These are phyloP conservation scores for Syngnathus scovelli DNA, from an alignment of 2,113 vertebrate species.

Conservation along the genomic window DNA sequence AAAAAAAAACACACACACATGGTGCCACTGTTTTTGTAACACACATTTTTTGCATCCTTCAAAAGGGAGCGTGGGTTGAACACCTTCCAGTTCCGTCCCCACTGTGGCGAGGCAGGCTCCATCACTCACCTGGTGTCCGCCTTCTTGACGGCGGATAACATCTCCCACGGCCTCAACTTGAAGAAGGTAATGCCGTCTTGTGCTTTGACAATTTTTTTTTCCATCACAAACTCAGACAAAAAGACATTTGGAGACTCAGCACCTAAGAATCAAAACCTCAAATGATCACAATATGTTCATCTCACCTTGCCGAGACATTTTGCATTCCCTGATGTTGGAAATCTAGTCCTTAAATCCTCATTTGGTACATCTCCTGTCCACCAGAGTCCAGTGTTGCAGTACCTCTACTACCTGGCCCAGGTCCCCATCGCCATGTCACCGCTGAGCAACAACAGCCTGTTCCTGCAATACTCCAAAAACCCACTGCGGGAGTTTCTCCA, in stretches of 20 bases:
- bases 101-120: slow-evolving; percentile 96
- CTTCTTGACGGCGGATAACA: slow-evolving; percentile 94
- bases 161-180: slow-evolving; percentile 93
- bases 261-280: no score
- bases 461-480: slow-evolving; percentile 95
- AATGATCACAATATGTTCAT: no score
- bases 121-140: slow-evolving; percentile 96
- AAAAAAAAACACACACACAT: no score
- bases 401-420: slow-evolving; percentile 95
- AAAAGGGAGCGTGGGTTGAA: slow-evolving; percentile 86
- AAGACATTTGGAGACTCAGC: no score
- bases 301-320: no score
- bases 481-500: slow-evolving; percentile 91
- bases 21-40: no score
- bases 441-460: slow-evolving; percentile 97
- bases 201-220: not conserved
- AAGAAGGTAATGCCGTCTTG: slow-evolving; percentile 79
- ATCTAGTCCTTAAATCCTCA: not conserved
- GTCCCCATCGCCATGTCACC: slow-evolving; percentile 98
- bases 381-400: slow-evolving; percentile 96
- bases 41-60: not conserved
- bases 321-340: not conserved
- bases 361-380: not conserved
- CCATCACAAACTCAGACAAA: no score
- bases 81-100: slow-evolving; percentile 93